Conservation (phyloP, 2,113 vertebrate species). For the Lepisosteus osseus region DNA sequence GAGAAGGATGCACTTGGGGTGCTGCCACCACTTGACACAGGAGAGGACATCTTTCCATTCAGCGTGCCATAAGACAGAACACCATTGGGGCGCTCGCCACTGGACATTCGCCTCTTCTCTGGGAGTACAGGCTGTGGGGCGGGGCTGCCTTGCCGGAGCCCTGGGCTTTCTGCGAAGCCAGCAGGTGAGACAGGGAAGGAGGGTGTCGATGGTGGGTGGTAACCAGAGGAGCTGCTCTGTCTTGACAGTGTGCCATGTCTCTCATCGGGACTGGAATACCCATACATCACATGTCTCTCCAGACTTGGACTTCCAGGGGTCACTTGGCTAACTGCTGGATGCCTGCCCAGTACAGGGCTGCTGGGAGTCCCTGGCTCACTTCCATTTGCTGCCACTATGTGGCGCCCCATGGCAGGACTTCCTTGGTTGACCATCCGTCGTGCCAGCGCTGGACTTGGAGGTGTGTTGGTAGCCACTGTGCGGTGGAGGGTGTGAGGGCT, state of each 20-base stretch:
- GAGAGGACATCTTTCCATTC: slow-evolving; percentile 83
- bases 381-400: slow-evolving; percentile 48
- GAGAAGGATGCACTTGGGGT: slow-evolving; percentile 73
- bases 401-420: slow-evolving; percentile 23
- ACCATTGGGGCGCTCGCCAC: slow-evolving; percentile 80
- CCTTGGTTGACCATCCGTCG: slow-evolving; percentile 56
- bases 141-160: slow-evolving; percentile 80
- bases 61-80: slow-evolving; percentile 80
- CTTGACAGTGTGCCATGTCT: slow-evolving; percentile 79
- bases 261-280: slow-evolving; percentile 84
- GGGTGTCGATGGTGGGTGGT: slow-evolving; percentile 87
- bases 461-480: slow-evolving; percentile 68
- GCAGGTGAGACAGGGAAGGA: slow-evolving; percentile 86
- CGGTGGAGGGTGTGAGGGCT: slow-evolving; percentile 73
- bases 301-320: slow-evolving; percentile 81
- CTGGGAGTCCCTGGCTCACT: slow-evolving; percentile 37
- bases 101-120: slow-evolving; percentile 88
- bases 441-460: slow-evolving; percentile 65
- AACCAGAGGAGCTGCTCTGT: slow-evolving; percentile 91
- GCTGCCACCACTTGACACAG: slow-evolving; percentile 69
- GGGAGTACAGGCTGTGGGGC: slow-evolving; percentile 73
- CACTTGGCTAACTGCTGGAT: slow-evolving; percentile 52
- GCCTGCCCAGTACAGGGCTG: slow-evolving; percentile 54
- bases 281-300: slow-evolving; percentile 75
- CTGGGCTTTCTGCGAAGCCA: slow-evolving; percentile 72